Percentiles rank a stretch among this genome's conserved stretches.
Conservation (phyloP, 2,888 invertebrate species). For the Ichneumoninae sp. region DNA sequence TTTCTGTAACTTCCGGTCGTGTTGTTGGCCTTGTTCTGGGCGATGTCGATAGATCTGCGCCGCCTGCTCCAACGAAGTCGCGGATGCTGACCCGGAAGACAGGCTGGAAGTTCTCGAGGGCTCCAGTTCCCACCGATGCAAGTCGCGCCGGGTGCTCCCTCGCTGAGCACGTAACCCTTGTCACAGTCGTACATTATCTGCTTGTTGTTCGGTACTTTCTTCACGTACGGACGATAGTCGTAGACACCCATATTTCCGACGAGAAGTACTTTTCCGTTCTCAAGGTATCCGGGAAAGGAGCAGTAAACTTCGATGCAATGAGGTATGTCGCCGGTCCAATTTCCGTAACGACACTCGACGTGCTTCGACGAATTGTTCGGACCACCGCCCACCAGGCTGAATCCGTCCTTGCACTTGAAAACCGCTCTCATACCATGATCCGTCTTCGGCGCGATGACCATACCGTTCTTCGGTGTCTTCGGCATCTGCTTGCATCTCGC, state of each 20-base stretch:
- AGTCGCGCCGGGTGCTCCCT: slow-evolving; percentile 96
- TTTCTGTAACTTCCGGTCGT: slow-evolving; percentile 74
- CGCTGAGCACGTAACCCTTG: slow-evolving; percentile 93
- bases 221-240: slow-evolving; percentile 97
- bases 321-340: slow-evolving; percentile 96
- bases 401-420: slow-evolving; percentile 97
- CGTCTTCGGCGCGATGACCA: slow-evolving; percentile 98
- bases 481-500: slow-evolving; percentile 95
- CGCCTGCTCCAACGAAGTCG: slow-evolving; percentile 92
- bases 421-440: slow-evolving; percentile 98
- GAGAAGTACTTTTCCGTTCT: slow-evolving; percentile 94
- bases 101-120: slow-evolving; percentile 94
- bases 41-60: slow-evolving; percentile 85
- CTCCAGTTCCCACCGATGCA: slow-evolving; percentile 98
- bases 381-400: slow-evolving; percentile 89
- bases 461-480: slow-evolving; percentile 94
- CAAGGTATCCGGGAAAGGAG: slow-evolving; percentile 95
- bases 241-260: slow-evolving; percentile 98
- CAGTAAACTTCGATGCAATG: slow-evolving; percentile 94
- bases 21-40: neutral
- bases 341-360: slow-evolving; percentile 95
- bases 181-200: slow-evolving; percentile 98
- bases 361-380: slow-evolving; percentile 88
- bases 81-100: slow-evolving; percentile 94
- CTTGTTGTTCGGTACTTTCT: slow-evolving; percentile 95